Evolutionary conservation across 1,140 invertebrate genomes (phyloP).

Genomic region (Parasteatoda tepidariorum): DNA sequence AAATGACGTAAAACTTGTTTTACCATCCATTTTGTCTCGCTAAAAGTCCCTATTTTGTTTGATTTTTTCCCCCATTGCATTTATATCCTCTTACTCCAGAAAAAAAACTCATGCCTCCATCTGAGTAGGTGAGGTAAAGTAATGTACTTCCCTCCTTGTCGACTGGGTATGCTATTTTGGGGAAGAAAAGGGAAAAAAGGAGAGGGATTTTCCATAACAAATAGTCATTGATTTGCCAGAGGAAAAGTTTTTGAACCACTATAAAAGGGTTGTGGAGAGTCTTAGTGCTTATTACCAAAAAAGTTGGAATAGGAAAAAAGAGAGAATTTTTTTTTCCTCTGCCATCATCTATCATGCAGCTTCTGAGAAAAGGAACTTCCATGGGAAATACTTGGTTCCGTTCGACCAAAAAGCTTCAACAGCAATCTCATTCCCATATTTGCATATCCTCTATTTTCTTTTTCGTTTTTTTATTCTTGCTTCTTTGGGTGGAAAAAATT

Average conservation of each 20-base stretch:
- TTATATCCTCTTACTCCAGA: conserved; percentile 13
- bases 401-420: neutral
- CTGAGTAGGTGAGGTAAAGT: neutral
- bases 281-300: conserved; percentile 30
- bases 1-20: conserved; percentile 19
- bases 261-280: neutral
- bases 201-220: conserved; percentile 26
- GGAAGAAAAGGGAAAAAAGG: neutral
- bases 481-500: conserved; percentile 7
- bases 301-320: conserved; percentile 42
- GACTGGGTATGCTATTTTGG: neutral
- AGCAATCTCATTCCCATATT: conserved; percentile 37
- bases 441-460: conserved; percentile 34
- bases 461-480: neutral
- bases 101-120: conserved; percentile 10
- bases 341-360: conserved; percentile 24
- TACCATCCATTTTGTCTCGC: neutral
- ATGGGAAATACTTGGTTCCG: neutral
- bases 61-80: neutral
- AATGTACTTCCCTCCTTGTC: neutral
- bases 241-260: conserved; percentile 11
- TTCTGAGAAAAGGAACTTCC: neutral
- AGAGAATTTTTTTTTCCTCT: no score
- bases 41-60: neutral
- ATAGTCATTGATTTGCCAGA: conserved; percentile 29